Evolutionary conservation across 1,140 invertebrate species (phyloP), one percentile per base, ranked within the genome.

Genomic region (Copidosoma floridanum): DNA sequence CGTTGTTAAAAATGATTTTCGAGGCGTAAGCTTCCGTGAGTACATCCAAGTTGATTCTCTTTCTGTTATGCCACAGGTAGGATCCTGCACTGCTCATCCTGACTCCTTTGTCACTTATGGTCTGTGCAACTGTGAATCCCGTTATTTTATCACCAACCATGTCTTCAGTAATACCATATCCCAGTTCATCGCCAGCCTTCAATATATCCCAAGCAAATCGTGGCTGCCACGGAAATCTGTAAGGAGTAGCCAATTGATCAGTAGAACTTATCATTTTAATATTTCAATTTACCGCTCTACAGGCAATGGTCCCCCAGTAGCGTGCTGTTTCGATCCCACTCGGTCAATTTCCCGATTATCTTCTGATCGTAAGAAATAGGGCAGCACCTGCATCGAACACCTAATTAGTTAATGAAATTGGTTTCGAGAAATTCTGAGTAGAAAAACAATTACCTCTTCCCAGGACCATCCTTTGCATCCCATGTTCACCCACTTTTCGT

Each of bases 1-100:
- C 70, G 0, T 35, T 29, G 2, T 27, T 38, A 3, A 68, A 69
- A n/a, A 71, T 44, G 12, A 85, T 67, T 64, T 83, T 85, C 0
- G 84, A 86, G 0, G 82, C 89, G 0, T 84, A 82, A 0, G 89
- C 84, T 53, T 89, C 87, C 0, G 89, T 64, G 58, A 83, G 69
- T 0, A 93, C 79, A 63, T 90, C 82, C 1, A 95, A 78, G 75
- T 95, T 95, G 3, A 75, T 70, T 18, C 86, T 76, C 60, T 84
- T 65, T 21, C 83, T 71, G 37, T 78, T 73, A 3, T 88, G 88
- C 35, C 83, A 68, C 0, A 92, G 69, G 70, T 85, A 91, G 0
- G 86, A 86, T 59, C 82, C 77, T 2, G 86, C 80, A 16, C 83
- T 83, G 68, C 85, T 89, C 65, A 87, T 82, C 40, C 90, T 76